Evolutionary conservation across 37 sponge, comb jelly and placozoan species (phyloP).

Genomic region (Beroe ovata): DNA sequence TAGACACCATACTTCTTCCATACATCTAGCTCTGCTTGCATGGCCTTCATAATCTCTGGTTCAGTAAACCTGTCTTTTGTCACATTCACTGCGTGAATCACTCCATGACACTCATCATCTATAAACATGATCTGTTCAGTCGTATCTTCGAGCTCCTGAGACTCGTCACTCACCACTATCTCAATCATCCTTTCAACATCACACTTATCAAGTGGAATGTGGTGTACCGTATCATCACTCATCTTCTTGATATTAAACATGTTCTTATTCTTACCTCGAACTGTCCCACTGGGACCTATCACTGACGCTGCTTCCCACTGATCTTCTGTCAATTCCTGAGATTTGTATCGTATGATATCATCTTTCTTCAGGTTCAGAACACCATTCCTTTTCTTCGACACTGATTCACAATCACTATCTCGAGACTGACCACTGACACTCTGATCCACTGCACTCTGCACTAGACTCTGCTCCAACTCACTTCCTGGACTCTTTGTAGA

Average conservation of each 20-base stretch:
- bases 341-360: neutral
- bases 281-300: neutral
- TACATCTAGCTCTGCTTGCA: neutral
- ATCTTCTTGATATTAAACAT: neutral
- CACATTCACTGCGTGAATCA: neutral
- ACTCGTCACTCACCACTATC: neutral
- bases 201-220: neutral
- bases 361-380: too few species aligned
- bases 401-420: too few species aligned
- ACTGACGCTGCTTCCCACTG: neutral
- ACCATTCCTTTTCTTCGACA: too few species aligned
- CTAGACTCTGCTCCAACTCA: too few species aligned
- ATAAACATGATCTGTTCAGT: neutral
- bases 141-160: neutral
- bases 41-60: neutral
- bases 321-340: neutral
- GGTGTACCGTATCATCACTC: neutral
- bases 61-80: neutral
- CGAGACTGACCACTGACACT: too few species aligned
- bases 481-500: too few species aligned
- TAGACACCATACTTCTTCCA: conserved; percentile 27
- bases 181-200: neutral
- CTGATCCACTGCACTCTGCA: too few species aligned
- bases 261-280: neutral
- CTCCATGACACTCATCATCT: neutral